Evolutionary conservation across 2,113 vertebrate genomes (phyloP), one percentile per base, ranked within the genome.

Genomic region (Oncorhynchus kisutch): DNA sequence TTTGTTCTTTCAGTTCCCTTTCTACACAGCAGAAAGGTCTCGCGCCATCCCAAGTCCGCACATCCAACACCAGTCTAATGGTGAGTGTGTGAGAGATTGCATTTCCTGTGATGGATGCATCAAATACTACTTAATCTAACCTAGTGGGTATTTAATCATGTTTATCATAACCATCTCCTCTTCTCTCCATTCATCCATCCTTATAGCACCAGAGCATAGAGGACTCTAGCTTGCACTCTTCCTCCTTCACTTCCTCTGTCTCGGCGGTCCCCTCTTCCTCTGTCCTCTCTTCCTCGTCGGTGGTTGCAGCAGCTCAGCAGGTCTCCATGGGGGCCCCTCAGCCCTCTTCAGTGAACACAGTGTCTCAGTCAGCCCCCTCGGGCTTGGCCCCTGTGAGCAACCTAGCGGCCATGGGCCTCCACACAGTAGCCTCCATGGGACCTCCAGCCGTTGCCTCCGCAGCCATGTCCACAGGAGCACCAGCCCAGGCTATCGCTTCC

Each of bases 211-310:
- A 94, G 11, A 96, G 89, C 29, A 9, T 45, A 45, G 96, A 99
- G 73, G 94, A 99, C 84, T 94, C 94, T 0, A 95, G 92, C 90
- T 94, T 98, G 84, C 97, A 97, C 93, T 95, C 39, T 45, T 45
- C 96, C 80, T 95, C 96, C 81, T 95, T 95, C 81, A 96, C 94
- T 92, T 94, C 96, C 87, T 95, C 95, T 79, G 94, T 96, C 81
- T 95, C 96, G 74, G 94, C 94, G 3, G 95, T 95, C 89, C 93
- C 94, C 64, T 94, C 96, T 78, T 96, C 67, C 67, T 93, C 95
- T 1, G 93, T 95, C 81, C 94, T 93, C 79, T 92, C 95, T 0
- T 95, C 95, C 66, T 95, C 39, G 39, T 45, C 95, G 0, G 77
- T 59, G 5, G 87, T 79, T 0, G 85, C 80, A 3, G 72, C 79